These are phyloP conservation scores for Fragum whitleyi DNA, from an alignment of 2,888 invertebrate genomes.

Conservation along the genomic window DNA sequence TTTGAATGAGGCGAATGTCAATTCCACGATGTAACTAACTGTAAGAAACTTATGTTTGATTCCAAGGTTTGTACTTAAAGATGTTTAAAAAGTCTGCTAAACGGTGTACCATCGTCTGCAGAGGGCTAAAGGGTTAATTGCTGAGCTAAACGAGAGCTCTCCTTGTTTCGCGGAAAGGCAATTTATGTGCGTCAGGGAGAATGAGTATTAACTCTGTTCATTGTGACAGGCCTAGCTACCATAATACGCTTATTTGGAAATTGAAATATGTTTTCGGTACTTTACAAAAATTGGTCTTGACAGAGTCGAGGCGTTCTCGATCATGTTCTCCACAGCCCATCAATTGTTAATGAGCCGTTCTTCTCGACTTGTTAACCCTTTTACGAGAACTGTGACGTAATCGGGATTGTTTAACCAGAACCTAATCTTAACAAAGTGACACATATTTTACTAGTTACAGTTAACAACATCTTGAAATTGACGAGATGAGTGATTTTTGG, in stretches of 20 bases:
- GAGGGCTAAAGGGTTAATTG: slow-evolving; percentile 34
- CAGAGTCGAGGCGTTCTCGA: slow-evolving; percentile 49
- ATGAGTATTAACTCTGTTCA: slow-evolving; percentile 58
- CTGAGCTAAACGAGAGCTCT: slow-evolving; percentile 41
- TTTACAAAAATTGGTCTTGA: slow-evolving; percentile 53
- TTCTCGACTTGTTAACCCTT: background rate
- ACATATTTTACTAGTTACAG: too few species aligned
- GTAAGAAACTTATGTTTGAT: too few species aligned
- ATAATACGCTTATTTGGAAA: slow-evolving; percentile 65
- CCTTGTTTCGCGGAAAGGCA: slow-evolving; percentile 51
- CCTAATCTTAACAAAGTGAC: too few species aligned
- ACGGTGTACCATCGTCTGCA: slow-evolving; percentile 9
- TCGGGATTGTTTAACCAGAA: background rate
- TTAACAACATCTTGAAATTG: too few species aligned
- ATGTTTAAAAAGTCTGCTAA: too few species aligned
- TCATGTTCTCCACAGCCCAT: slow-evolving; percentile 41
- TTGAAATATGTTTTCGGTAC: slow-evolving; percentile 63
- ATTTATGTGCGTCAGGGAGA: slow-evolving; percentile 59
- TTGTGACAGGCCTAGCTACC: slow-evolving; percentile 34
- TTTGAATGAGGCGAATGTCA: too few species aligned
- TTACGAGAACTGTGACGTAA: background rate
- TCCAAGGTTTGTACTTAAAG: too few species aligned
- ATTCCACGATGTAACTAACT: too few species aligned
- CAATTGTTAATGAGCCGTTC: slow-evolving; percentile 58
- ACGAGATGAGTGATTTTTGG: too few species aligned